phyloP scores from a whole-genome alignment of 1,140 invertebrate species.

The roundworm (Caenorhabditis elegans) region WBcel235 BX284606.5:8358501-8359000 shows the following conservation, averaged over 20 bases:
- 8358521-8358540: neutral
- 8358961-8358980: too few species aligned
- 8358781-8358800: neutral
- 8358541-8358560: neutral
- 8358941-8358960: too few species aligned
- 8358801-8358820: neutral
- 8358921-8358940: neutral
- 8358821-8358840: neutral
- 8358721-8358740: neutral
- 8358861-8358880: slow-evolving; percentile 1
- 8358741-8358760: slow-evolving; percentile 11
- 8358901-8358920: neutral
- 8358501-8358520: neutral
- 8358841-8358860: neutral
- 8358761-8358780: neutral
- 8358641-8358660: too few species aligned
- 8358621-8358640: too few species aligned
- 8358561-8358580: too few species aligned
- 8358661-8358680: neutral
- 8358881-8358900: neutral
- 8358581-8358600: too few species aligned
- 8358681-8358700: neutral
- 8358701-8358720: slow-evolving; percentile 15
- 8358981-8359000: too few species aligned
- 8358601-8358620: too few species aligned